Evolutionary conservation across 2,888 invertebrate species (phyloP).

Genomic region (Adelphocoris suturalis): DNA sequence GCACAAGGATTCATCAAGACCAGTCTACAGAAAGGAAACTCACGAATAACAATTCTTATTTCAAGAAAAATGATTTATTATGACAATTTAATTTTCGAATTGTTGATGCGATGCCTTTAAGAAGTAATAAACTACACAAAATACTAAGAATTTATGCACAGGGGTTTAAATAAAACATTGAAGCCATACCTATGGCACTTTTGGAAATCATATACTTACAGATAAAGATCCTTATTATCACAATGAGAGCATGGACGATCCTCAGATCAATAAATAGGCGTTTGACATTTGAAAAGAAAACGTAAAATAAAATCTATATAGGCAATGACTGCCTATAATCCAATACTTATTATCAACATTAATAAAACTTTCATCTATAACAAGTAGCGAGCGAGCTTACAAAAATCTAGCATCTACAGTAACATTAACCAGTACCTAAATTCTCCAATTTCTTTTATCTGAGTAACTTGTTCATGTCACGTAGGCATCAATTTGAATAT

Average conservation of each 20-base stretch:
- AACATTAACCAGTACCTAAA: not conserved
- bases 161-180: conserved; percentile 1
- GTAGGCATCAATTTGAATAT: not conserved
- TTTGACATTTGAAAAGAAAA: not conserved
- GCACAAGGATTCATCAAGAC: too few species aligned
- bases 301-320: not conserved
- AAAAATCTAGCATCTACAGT: not conserved
- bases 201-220: not conserved
- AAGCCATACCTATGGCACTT: conserved; percentile 6
- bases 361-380: not conserved
- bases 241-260: conserved; percentile 17
- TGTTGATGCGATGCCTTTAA: not conserved
- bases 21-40: too few species aligned
- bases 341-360: not conserved
- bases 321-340: not conserved
- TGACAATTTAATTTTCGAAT: not conserved
- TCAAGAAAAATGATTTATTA: not conserved
- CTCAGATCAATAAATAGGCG: not conserved
- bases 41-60: not conserved
- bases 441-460: not conserved
- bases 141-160: not conserved
- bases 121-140: not conserved
- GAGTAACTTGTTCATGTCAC: not conserved
- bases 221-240: not conserved
- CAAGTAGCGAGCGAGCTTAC: not conserved